Evolutionary conservation across 2,888 invertebrate genomes (phyloP).

Genomic region (Autographa pulchrina): DNA sequence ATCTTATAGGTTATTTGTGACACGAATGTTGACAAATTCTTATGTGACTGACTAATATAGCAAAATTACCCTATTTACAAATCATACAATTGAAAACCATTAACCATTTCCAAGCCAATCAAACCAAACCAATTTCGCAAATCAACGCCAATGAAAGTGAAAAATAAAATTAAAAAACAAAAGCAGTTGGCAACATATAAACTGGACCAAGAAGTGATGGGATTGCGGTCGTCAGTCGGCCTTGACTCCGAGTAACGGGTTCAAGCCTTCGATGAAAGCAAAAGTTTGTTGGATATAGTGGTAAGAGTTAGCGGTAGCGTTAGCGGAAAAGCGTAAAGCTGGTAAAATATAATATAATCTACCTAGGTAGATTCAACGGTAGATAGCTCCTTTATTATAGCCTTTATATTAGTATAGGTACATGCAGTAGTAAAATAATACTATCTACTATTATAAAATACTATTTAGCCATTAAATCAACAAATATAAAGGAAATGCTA

Average conservation of each 20-base stretch:
- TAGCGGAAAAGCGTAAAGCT: neutral
- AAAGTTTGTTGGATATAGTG: conserved; percentile 55
- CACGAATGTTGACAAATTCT: no score
- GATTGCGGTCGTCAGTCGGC: conserved; percentile 71
- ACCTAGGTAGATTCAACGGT: no score
- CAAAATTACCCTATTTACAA: neutral
- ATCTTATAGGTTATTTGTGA: neutral
- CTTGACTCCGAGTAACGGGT: conserved; percentile 75
- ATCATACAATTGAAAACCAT: neutral
- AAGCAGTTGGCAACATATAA: conserved; percentile 38
- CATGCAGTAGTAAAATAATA: no score
- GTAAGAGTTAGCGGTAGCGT: conserved; percentile 48
- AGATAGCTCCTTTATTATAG: no score
- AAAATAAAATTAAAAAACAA: conserved; percentile 7
- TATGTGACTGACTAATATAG: no score
- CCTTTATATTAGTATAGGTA: no score
- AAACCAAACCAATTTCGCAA: conserved; percentile 11
- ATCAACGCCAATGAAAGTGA: conserved; percentile 1
- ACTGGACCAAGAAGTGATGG: conserved; percentile 56
- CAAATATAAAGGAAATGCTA: no score
- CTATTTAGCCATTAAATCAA: no score
- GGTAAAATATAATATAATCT: neutral
- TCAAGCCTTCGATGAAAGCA: conserved; percentile 70
- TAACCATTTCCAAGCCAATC: neutral
- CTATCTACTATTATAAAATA: no score